These are phyloP conservation scores for Dinocampus coccinellae DNA, from an alignment of 2,888 invertebrate species.

Conservation along the genomic window DNA sequence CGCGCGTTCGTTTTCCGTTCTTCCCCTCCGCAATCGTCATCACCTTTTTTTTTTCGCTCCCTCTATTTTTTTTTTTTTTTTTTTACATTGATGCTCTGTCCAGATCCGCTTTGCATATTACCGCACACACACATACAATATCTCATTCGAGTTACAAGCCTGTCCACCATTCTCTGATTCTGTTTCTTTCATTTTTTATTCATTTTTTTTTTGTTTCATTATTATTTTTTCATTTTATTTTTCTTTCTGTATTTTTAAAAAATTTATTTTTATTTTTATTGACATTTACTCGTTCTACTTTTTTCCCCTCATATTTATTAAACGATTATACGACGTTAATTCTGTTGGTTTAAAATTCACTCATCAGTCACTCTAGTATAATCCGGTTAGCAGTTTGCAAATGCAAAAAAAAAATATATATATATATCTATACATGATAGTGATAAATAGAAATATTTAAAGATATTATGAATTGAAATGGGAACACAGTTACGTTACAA, in stretches of 20 bases:
- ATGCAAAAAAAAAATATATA: background rate
- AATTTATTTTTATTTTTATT: background rate
- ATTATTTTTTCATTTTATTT: constrained; percentile 18
- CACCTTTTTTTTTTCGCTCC: constrained; percentile 8
- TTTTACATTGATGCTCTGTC: constrained; percentile 31
- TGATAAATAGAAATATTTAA: background rate
- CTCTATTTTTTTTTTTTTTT: constrained; percentile 7
- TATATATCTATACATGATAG: background rate
- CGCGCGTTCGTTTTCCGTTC: constrained; percentile 27
- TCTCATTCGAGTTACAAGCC: constrained; percentile 47
- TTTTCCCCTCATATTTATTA: background rate
- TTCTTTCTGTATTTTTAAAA: no score
- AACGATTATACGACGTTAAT: background rate
- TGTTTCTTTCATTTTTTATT: constrained; percentile 8
- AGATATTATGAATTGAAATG: background rate
- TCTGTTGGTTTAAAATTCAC: background rate
- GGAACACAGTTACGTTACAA: background rate
- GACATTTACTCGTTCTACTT: constrained; percentile 14
- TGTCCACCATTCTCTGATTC: constrained; percentile 28
- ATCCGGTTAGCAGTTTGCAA: background rate
- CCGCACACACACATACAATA: constrained; percentile 51
- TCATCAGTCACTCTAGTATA: background rate
- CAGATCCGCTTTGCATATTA: constrained; percentile 64
- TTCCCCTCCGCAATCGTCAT: constrained; percentile 18
- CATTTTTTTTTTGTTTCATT: background rate